A percentile compares a stretch with the other conserved stretches of the same genome.
These are phyloP conservation scores for Elymnias hypermnestra DNA, from an alignment of 1,140 invertebrate genomes.

Conservation along the genomic window DNA sequence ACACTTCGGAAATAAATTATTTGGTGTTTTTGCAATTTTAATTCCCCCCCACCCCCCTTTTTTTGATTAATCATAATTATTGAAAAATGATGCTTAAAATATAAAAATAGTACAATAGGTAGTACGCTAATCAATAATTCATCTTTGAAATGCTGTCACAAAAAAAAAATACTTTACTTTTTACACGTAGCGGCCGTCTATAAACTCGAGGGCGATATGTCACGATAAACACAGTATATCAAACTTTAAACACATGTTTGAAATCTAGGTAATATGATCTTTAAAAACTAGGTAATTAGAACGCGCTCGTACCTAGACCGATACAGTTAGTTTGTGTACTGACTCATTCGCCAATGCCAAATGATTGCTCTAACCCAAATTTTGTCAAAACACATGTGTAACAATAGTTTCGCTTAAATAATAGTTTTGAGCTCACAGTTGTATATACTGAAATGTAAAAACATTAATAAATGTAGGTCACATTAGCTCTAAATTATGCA, in stretches of 20 bases:
- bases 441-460: neutral
- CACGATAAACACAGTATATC: neutral
- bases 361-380: constrained; percentile 48
- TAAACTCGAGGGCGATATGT: too few relatives aligned
- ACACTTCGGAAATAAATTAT: too few relatives aligned
- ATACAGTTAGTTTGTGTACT: constrained; percentile 54
- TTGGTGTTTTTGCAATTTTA: too few relatives aligned
- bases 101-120: too few relatives aligned
- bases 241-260: neutral
- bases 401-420: constrained; percentile 6
- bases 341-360: constrained; percentile 43
- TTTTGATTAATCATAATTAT: too few relatives aligned
- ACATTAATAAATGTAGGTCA: constrained; percentile 6
- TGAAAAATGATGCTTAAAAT: too few relatives aligned
- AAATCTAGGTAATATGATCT: constrained; percentile 47
- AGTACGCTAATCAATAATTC: too few relatives aligned
- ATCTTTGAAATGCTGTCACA: too few relatives aligned
- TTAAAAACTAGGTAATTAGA: constrained; percentile 61
- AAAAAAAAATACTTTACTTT: too few relatives aligned
- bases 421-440: neutral
- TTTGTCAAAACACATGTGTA: constrained; percentile 27
- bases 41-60: too few relatives aligned
- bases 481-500: neutral
- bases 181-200: too few relatives aligned
- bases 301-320: constrained; percentile 45